Evolutionary conservation across 2,113 vertebrate species (phyloP), one percentile per base, ranked within the genome.

Genomic region (Porphyrio hochstetteri): DNA sequence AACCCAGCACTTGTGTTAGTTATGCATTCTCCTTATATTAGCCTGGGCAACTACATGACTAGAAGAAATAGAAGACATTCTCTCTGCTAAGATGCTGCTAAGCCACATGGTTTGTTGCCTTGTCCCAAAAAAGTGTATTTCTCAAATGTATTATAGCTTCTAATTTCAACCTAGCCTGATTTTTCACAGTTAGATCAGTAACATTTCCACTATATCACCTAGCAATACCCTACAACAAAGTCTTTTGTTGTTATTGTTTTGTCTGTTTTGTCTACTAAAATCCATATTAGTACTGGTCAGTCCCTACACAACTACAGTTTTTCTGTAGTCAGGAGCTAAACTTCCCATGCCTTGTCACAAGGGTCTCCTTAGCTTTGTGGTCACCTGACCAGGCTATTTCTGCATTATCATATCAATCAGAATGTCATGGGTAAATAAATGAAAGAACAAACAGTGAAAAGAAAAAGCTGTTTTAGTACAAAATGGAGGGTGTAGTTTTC

Each of bases 401-500:
- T 94, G 46, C 13, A 16, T 82, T 96, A 90, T 86, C 75, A 13
- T 82, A 78, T 80, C 46, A 88, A 76, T 92, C 67, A 75, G n/a
- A 94, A 93, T 88, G 70, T 67, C 44, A 44, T 38, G 12, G 25
- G 29, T 79, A 97, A 82, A 87, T 69, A 94, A 93, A 68, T 57
- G 86, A 82, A 83, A 92, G 67, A 97, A 91, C 69, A 91, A 96
- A 57, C 52, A 86, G 44, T 86, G 59, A 93, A 93, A 96, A 95
- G 53, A 46, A 27, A 68, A 95, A 84, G 2, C 19, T 81, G 55
- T 13, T 96, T 93, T 59, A 48, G 65, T 91, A 29, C 29, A 78
- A 81, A 94, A 80, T 70, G 15, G 12, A 4, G 59, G 5, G 5
- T 85, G 11, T 82, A 42, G 31, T 35, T 87, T 95, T 94, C 61